Evolutionary conservation across 2,888 invertebrate genomes (phyloP), one percentile per base, ranked within the genome.

Genomic region (Leuctra nigra): DNA sequence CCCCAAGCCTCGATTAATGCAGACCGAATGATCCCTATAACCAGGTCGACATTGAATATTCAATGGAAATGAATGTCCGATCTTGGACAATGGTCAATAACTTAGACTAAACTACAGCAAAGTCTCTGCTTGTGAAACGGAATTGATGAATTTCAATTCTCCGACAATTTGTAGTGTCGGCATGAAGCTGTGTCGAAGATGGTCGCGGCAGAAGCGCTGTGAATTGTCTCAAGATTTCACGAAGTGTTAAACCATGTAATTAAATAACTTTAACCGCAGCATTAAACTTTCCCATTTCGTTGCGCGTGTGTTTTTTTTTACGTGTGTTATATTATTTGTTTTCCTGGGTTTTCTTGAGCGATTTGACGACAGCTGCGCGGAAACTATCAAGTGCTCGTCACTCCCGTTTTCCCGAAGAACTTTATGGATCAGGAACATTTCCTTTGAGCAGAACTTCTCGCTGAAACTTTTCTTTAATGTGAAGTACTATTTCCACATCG

Each of bases 201-300:
- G 44, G 13, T 2, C 4, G 16, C 50, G 14, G 18, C 35, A 22
- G 50, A 29, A 50, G 50, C 50, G 33, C 14, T 20, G 18, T 11
- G 25, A 50, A 50, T 33, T 18, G 50, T 18, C 35, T 16, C 33
- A 20, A 50, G 35, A 50, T 50, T 50, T 50, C 50, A 50, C 50
- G 50, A 35, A 33, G 52, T 50, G 41, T 50, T 56, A 50, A 38
- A 56, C 38, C 54, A 36, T 57, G 38, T 57, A 57, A 57, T 57
- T 57, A 57, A 54, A 54, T 22, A 46, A 46, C 20, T 53, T 57
- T 36, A 57, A 57, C 53, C 57, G 47, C 44, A 46, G 53, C 36
- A 47, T 53, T 53, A 35, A 38, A 53, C 29, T 46, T 46, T 47
- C 46, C 53, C 47, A 46, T 54, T 47, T 57, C 54, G 44, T 54